These are phyloP conservation scores for Onychorhynchus coronatus DNA, from an alignment of 2,113 vertebrate species.

Conservation along the genomic window DNA sequence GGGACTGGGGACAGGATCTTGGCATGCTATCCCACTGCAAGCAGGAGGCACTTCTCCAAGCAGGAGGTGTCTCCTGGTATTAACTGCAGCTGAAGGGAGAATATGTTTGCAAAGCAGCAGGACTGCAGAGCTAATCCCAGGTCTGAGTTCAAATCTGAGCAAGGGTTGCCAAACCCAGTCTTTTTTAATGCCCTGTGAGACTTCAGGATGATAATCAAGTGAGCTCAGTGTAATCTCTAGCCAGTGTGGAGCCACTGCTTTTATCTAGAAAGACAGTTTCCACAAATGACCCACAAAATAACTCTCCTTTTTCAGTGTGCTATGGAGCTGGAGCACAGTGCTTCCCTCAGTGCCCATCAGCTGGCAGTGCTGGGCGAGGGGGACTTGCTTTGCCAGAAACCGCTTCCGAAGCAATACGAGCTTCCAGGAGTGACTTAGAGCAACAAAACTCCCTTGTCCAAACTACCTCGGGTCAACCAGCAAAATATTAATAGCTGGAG, in stretches of 20 bases:
- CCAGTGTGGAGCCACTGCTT: not conserved
- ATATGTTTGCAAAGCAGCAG: not conserved
- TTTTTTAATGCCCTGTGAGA: not conserved
- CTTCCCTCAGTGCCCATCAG: not conserved
- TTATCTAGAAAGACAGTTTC: not conserved
- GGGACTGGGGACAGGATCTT: not conserved
- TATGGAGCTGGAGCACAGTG: not conserved
- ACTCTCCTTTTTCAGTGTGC: not conserved
- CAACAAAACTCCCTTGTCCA: not conserved
- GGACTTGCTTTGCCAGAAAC: not conserved
- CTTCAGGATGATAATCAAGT: not conserved
- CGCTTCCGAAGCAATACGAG: rapidly evolving
- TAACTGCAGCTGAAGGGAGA: not conserved
- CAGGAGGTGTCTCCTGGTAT: not conserved
- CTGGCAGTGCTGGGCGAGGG: not conserved
- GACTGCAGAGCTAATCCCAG: slow-evolving; percentile 10
- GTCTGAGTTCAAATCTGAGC: not conserved
- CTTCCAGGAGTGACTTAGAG: not conserved
- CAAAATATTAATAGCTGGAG: not conserved
- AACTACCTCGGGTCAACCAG: not conserved
- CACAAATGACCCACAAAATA: not conserved
- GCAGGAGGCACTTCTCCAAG: not conserved
- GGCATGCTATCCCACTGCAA: not conserved
- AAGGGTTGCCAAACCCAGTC: not conserved
- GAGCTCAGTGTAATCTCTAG: not conserved